Evolutionary conservation across 2,888 invertebrate genomes (phyloP).

Genomic region (Sminthurides aquaticus): DNA sequence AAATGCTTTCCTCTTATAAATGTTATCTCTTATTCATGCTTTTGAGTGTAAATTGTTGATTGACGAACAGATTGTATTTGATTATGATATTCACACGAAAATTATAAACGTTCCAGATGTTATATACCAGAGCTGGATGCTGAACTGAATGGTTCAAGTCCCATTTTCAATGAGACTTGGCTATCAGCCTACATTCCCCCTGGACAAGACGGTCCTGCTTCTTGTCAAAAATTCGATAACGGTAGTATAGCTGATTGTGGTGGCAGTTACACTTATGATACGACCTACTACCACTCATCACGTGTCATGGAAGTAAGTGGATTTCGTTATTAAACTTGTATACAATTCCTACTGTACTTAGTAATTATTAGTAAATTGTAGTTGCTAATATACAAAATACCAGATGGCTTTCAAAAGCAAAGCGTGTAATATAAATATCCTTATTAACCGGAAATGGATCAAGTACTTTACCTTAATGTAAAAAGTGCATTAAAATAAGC

Average conservation of each 20-base stretch:
- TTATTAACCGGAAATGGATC: too few relatives aligned
- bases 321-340: background rate
- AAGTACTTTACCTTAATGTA: too few relatives aligned
- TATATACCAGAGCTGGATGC: constrained; percentile 29
- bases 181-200: constrained; percentile 53
- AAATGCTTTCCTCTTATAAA: too few relatives aligned
- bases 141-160: background rate
- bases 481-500: too few relatives aligned
- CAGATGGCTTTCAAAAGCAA: too few relatives aligned
- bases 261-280: constrained; percentile 62
- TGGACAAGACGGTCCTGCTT: constrained; percentile 55
- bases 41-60: background rate
- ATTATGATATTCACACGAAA: too few relatives aligned
- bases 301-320: constrained; percentile 56
- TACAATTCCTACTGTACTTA: background rate
- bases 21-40: background rate
- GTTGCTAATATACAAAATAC: too few relatives aligned
- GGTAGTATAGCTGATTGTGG: constrained; percentile 44
- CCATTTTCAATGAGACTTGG: constrained; percentile 23
- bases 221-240: constrained; percentile 51
- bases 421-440: too few relatives aligned
- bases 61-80: background rate
- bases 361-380: too few relatives aligned
- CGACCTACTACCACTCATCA: constrained; percentile 63
- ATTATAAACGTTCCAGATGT: too few relatives aligned